Conservation (phyloP, 2,888 invertebrate species). For the Drosophila macrospina region DNA sequence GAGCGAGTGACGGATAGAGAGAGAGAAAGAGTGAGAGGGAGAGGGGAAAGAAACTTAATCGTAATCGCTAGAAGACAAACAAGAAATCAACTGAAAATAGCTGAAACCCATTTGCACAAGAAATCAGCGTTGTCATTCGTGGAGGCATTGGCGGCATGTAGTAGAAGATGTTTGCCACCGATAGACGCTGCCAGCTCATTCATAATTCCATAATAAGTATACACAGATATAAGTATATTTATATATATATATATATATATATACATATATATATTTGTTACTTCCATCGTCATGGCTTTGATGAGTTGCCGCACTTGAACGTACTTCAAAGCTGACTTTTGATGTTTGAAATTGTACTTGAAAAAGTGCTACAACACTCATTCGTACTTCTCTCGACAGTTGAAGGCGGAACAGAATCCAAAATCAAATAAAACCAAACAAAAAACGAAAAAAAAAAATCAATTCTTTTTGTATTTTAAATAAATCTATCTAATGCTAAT, state of each 20-base stretch:
- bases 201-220: slow-evolving; percentile 59
- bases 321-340: slow-evolving; percentile 70
- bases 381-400: slow-evolving; percentile 37
- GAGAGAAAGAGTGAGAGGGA: too few relatives aligned
- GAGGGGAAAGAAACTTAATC: slow-evolving; percentile 26
- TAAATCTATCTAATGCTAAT: slow-evolving; percentile 62
- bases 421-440: slow-evolving; percentile 19
- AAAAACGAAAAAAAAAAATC: not conserved
- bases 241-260: not conserved
- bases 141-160: slow-evolving; percentile 14
- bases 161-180: slow-evolving; percentile 43
- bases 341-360: slow-evolving; percentile 72
- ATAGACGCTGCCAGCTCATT: slow-evolving; percentile 62
- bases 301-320: slow-evolving; percentile 78
- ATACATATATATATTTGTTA: slow-evolving; percentile 27
- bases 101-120: slow-evolving; percentile 43
- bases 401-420: slow-evolving; percentile 70
- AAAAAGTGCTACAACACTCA: slow-evolving; percentile 72
- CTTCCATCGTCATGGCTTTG: slow-evolving; percentile 57
- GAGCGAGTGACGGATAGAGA: too few relatives aligned
- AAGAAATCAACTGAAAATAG: slow-evolving; percentile 37
- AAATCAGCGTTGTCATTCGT: slow-evolving; percentile 70
- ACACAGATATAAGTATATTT: not conserved
- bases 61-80: slow-evolving; percentile 26
- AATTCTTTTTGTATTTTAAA: slow-evolving; percentile 9